Evolutionary conservation across 2,113 vertebrate genomes (phyloP), one percentile per base, ranked within the genome.

Genomic region (Takifugu flavidus): DNA sequence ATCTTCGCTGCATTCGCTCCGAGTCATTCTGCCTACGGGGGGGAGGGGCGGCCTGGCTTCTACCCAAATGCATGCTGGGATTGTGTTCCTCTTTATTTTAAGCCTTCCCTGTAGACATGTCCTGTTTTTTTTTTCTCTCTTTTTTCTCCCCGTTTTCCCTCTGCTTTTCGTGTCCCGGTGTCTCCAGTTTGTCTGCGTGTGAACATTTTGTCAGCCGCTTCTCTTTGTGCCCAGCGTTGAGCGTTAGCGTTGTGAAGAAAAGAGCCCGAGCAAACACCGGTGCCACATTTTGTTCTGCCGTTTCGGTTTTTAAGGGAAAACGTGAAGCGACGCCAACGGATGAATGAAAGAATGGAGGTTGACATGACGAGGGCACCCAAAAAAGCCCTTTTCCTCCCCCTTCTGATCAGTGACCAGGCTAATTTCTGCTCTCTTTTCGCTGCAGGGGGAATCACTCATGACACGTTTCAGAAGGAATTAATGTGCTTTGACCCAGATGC

Each of bases 401-500:
- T 11, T 20, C 25, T 25, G 55, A 65, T 68, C 14, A 8, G 5
- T 43, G 29, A 43, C 15, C 8, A 39, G 45, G 31, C 60, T 86
- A 65, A 80, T 65, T 54, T 54, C 13, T 1, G 0, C 25, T 75
- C 27, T 61, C 59, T 15, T 11, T 39, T 57, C 77, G 44, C 13
- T 70, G 39, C 82, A 98, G 97, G 97, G 49, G 97, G 96, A 80
- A 99, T 99, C 83, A 99, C 97, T 62, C 97, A 99, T 2, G 97
- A 99, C 77, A 98, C 97, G 83, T 99, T 99, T 87, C 97, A 99
- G 89, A 99, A 99, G 78, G 97, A 98, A 87, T 92, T 99, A 53
- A 99, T 99, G 96, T 98, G 96, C 82, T 98, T 98, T 75, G 97
- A 99, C 89, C 97, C 97, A 12, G 96, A 98, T 67, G 93, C 95